Base-by-base conservation (phyloP, 1,140 invertebrate species). In the Drosophila aff. region DNA sequence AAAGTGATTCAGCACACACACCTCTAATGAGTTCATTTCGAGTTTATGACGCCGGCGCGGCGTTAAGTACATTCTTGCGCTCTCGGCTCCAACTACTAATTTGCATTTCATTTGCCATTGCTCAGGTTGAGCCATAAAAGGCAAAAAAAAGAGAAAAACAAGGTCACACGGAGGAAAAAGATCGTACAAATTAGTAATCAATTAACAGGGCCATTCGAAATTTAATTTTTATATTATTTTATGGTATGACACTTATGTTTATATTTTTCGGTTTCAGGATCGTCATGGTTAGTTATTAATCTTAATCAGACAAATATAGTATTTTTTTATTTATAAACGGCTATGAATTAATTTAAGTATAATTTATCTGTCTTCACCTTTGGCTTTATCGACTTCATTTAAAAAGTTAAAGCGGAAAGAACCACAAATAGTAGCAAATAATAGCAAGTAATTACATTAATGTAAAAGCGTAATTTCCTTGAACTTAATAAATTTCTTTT, bases 1-100 rank as follows among this genome's bases (percentile, higher is more conserved):
- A 76, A 71, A 81, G 79, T 81, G 79, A 76, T 81, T 76, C 46
- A 78, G 40, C 77, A 73, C 61, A 75, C 57, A 46, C 69, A 73
- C 69, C 69, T 72, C 67, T 73, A 73, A 73, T 73, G 69, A 73
- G 69, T 73, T 73, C 67, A 73, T 73, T 73, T 60, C 53, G 67
- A 72, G 69, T 73, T 73, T 73, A 73, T 73, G 69, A 47, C 67
- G 44, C 41, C 47, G 65, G 36, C 65, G 52, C 44, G 43, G 69
- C 53, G 67, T 28, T 73, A 72, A 73, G 69, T 73, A 76, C 72
- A 76, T 76, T 76, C 74, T 58, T 55, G 50, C 41, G 49, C 50
- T 57, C 18, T 38, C 61, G 41, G 55, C 62, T 58, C 60, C 60
- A 59, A 76, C 60, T 76, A 66, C 71, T 65, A 76, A 65, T 76